phyloP scores from a whole-genome alignment of 2,113 vertebrate species.

The Galeopterus variegatus region DNA sequence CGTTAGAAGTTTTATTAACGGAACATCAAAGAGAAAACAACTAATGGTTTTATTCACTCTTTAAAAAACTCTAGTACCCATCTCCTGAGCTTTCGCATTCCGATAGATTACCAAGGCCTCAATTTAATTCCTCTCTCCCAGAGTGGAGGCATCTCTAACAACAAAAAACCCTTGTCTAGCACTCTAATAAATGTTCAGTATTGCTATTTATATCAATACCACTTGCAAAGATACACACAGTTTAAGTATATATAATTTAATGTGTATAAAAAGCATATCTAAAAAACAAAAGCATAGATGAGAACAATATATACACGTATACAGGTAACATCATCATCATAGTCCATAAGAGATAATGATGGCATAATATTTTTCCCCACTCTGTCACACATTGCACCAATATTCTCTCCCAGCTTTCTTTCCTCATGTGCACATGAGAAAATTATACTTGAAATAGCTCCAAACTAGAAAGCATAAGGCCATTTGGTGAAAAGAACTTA shows the following conservation, averaged over 20 bases:
- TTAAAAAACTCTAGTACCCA: slow-evolving; percentile 11
- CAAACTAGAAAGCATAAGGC: slow-evolving; percentile 69
- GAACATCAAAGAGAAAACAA: slow-evolving; percentile 72
- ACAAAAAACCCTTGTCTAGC: slow-evolving; percentile 10
- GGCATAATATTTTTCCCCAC: background rate
- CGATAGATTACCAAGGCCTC: slow-evolving; percentile 55
- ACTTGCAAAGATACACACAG: slow-evolving; percentile 47
- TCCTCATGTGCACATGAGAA: slow-evolving; percentile 36
- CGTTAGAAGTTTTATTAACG: slow-evolving; percentile 70
- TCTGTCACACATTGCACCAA: background rate
- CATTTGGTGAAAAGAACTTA: slow-evolving; percentile 59
- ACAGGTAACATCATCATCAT: slow-evolving; percentile 52
- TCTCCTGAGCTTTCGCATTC: slow-evolving; percentile 55
- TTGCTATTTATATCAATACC: slow-evolving; percentile 46
- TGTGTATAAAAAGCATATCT: slow-evolving; percentile 69
- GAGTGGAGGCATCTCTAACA: slow-evolving; percentile 29
- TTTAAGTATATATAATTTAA: slow-evolving; percentile 63
- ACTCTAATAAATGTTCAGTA: slow-evolving; percentile 55
- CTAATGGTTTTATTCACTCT: slow-evolving; percentile 61
- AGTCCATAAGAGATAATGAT: background rate
- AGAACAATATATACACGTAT: slow-evolving; percentile 67
- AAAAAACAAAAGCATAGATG: slow-evolving; percentile 68
- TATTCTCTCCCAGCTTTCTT: slow-evolving; percentile 44
- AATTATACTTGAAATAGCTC: slow-evolving; percentile 55
- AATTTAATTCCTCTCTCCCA: slow-evolving; percentile 8